phyloP scores from a whole-genome alignment of 2,113 vertebrate genomes.

The Centropus bengalensis region DNA sequence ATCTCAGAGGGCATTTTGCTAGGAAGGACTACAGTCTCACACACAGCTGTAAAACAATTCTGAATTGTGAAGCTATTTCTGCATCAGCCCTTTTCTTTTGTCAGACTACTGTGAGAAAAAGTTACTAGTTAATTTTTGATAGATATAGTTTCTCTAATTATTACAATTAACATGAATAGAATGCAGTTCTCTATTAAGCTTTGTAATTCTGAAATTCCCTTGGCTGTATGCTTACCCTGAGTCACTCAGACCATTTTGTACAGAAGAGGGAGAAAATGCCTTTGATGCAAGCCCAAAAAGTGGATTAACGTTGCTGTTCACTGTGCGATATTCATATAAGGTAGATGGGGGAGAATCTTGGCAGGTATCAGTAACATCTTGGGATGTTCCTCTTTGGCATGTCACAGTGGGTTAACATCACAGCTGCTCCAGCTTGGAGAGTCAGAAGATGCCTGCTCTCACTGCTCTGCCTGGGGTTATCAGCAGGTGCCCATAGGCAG shows the following conservation, averaged over 20 bases:
- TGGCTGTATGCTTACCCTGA: rapidly evolving
- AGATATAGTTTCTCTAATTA: not conserved
- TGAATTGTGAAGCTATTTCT: not conserved
- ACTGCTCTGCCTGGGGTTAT: not conserved
- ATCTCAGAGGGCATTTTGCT: not conserved
- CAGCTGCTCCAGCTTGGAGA: not conserved
- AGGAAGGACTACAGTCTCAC: not conserved
- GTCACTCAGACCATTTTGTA: not conserved
- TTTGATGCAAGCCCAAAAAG: not conserved
- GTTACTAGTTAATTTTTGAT: not conserved
- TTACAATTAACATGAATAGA: not conserved
- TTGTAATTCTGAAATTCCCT: not conserved
- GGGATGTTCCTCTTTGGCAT: not conserved
- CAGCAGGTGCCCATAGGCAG: not conserved
- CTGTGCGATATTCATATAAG: rapidly evolving
- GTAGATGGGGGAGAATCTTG: not conserved
- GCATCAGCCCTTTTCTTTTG: not conserved
- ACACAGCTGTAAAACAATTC: not conserved
- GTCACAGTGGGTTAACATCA: not conserved
- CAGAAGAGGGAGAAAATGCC: not conserved
- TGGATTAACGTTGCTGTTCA: not conserved
- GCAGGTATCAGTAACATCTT: not conserved
- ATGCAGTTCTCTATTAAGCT: not conserved
- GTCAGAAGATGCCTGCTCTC: not conserved
- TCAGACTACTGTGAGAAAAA: not conserved